A percentile compares a stretch with the other conserved stretches of the same genome.
Conservation (phyloP, 2,888 invertebrate species). For the Zelleria hepariella region DNA sequence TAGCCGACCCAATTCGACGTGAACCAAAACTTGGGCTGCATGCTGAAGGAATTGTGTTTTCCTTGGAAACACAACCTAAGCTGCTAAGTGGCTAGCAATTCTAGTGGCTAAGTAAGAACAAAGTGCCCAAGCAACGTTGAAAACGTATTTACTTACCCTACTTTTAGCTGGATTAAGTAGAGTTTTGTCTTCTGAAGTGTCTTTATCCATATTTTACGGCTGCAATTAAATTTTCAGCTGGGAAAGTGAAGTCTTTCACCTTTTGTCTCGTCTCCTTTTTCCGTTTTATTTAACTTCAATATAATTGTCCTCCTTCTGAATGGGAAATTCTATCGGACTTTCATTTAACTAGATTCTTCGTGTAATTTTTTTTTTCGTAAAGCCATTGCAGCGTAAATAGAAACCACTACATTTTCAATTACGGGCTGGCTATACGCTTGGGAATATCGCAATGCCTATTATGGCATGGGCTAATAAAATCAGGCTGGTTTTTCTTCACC, state of each 20-base stretch:
- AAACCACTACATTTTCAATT: background rate
- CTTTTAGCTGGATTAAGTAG: slow-evolving; percentile 45
- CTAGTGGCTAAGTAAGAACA: slow-evolving; percentile 1
- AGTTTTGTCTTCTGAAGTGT: slow-evolving; percentile 27
- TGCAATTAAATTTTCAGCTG: background rate
- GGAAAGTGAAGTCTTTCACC: background rate
- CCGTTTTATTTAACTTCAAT: background rate
- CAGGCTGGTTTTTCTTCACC: background rate
- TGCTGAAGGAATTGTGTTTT: slow-evolving; percentile 1
- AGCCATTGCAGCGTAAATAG: too few relatives aligned
- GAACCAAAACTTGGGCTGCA: background rate
- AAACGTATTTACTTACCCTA: slow-evolving; percentile 33
- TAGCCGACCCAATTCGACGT: background rate
- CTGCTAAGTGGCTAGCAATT: slow-evolving; percentile 4
- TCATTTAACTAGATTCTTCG: background rate
- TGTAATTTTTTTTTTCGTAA: too few relatives aligned
- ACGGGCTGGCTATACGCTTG: too few relatives aligned
- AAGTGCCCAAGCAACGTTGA: slow-evolving; percentile 14
- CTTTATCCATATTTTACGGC: background rate
- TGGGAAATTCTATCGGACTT: background rate
- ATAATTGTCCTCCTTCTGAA: background rate
- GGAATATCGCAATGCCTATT: background rate
- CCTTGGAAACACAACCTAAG: background rate
- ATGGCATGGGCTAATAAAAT: background rate
- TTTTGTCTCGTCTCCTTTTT: background rate